Percentiles rank a stretch among this genome's conserved stretches.
phyloP scores from a whole-genome alignment of 1,140 invertebrate genomes.

The Anoplolepis gracilipes region DNA sequence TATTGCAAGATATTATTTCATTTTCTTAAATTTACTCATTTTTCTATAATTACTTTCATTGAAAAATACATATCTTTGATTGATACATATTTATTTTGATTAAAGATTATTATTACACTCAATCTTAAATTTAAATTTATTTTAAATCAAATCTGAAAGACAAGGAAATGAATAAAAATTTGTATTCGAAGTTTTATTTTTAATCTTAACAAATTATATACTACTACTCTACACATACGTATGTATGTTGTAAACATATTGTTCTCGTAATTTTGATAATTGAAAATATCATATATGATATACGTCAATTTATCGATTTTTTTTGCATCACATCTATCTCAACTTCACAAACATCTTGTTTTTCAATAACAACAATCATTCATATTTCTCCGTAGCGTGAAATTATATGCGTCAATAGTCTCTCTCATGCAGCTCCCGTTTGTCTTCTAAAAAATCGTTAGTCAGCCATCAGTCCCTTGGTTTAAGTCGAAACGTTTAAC shows the following conservation, averaged over 20 bases:
- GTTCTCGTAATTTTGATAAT: background rate
- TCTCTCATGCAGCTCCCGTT: background rate
- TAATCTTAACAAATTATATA: background rate
- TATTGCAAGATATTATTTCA: background rate
- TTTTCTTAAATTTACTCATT: background rate
- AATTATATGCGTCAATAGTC: slow-evolving; percentile 16
- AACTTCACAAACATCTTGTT: background rate
- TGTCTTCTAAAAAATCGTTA: slow-evolving; percentile 26
- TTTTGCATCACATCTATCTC: background rate
- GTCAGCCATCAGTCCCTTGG: slow-evolving; percentile 28
- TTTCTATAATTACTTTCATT: background rate
- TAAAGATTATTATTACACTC: background rate
- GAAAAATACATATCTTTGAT: background rate
- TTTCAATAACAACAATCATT: background rate
- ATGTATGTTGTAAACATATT: background rate
- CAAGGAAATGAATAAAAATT: background rate
- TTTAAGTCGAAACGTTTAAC: slow-evolving; percentile 65
- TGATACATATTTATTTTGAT: slow-evolving; percentile 5
- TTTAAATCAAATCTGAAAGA: background rate
- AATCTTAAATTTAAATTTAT: background rate
- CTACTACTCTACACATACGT: background rate
- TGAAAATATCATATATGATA: background rate
- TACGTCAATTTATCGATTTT: background rate
- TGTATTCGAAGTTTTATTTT: background rate
- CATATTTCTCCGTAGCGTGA: background rate